phyloP scores from a whole-genome alignment of 1,140 invertebrate genomes.

The Diabrotica virgifera region DNA sequence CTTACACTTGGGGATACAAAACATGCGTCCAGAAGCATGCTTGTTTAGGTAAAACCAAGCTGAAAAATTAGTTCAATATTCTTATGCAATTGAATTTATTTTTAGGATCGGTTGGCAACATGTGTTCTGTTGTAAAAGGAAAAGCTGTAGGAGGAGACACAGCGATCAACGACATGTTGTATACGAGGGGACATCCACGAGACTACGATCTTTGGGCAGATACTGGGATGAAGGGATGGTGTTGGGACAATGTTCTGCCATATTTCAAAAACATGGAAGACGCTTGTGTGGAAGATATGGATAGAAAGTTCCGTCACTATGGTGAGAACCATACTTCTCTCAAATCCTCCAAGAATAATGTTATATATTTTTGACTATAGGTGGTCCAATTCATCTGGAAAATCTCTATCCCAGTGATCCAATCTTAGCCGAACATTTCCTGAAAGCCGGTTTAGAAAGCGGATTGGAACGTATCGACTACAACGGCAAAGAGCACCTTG shows the following conservation, averaged over 20 bases:
- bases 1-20: constrained; percentile 76
- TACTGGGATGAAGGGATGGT: constrained; percentile 76
- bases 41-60: constrained; percentile 50
- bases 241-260: constrained; percentile 72
- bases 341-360: no score
- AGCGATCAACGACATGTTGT: constrained; percentile 85
- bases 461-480: constrained; percentile 57
- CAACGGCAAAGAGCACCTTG: constrained; percentile 60
- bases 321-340: constrained; percentile 11
- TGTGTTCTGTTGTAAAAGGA: constrained; percentile 59
- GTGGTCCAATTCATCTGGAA: constrained; percentile 59
- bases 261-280: constrained; percentile 80
- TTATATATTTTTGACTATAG: constrained; percentile 9
- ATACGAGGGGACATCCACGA: constrained; percentile 71
- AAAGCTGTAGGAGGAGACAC: constrained; percentile 72
- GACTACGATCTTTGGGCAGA: constrained; percentile 66
- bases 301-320: constrained; percentile 57
- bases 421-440: constrained; percentile 52
- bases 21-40: constrained; percentile 66
- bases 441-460: constrained; percentile 57
- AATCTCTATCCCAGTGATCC: constrained; percentile 53
- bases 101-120: constrained; percentile 18
- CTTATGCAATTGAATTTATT: neutral
- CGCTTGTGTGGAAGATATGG: constrained; percentile 54
- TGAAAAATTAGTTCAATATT: neutral